Evolutionary conservation across 30 jellyfish, hydroid and myxozoan genomes (phyloP), one percentile per base, ranked within the genome.

Genomic region (Aurelia sp.): DNA sequence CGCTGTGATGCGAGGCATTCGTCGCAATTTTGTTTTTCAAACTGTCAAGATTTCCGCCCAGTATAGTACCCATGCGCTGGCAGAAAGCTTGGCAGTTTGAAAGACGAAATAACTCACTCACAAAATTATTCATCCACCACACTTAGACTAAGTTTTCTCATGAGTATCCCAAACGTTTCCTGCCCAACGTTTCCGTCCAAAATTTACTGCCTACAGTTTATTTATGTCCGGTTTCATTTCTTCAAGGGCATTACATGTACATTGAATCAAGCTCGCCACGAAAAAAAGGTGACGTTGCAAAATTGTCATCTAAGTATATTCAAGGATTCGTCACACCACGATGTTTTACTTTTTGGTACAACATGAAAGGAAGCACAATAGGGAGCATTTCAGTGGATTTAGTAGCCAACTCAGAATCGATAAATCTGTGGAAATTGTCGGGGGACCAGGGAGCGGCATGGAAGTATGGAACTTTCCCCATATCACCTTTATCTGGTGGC

Each of bases 181-280:
- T 0, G 3, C 48, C 33, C 1, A 40, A 40, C 7, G 51, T 40
- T 40, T 40, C 51, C 10, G 8, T 40, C 51, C 10, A 4, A 40
- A 44, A 0, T 6, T 44, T 7, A 1, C 9, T 44, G 55, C 6
- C 55, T 9, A 7, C 15, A 44, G 9, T 44, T 5, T 44, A 44
- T 7, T 44, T 2, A 6, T 44, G 55, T 6, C 15, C 13, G 55
- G 15, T 6, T 44, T 31, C 33, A 12, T 18, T 62, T 24, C 19
- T 53, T 58, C 63, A 13, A 86, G 98, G 96, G 21, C 63, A 20
- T 40, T 92, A 92, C 59, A 41, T 87, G 65, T 92, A 2, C 90
- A 57, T 92, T 53, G 98, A 92, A 52, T 63, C 97, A 24, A 86
- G 97, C 84, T 10, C 88, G 16, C 97, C 97, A 50, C 82, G 72